Base-by-base conservation (phyloP, 2,113 vertebrate genomes). In the Chloebia gouldiae region DNA sequence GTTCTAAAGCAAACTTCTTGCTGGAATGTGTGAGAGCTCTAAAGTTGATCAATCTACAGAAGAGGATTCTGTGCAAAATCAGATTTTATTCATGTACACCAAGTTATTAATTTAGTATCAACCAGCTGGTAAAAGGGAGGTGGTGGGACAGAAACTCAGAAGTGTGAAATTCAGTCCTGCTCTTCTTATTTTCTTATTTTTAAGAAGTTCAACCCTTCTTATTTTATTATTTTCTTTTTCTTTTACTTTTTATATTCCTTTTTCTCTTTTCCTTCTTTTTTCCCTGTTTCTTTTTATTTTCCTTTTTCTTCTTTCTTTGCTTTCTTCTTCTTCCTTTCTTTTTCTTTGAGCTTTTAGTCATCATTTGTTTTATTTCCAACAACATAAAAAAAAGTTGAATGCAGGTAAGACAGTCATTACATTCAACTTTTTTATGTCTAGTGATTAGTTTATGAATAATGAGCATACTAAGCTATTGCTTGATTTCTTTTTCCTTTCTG, bases 181-280 rank as follows among this genome's bases (percentile, higher is more conserved):
- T 10, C 13, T 49, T 37, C 3, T 37, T 39, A 4, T 11, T 12
- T 15, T 7, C 4, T 9, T 5, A 4, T 7, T 2, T 4, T 3
- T 39, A 39, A 1, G 19, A 73, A 45, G 5, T 18, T 35, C 7
- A 25, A 39, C 8, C 4, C 3, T 30, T 37, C 3, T 37, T 39
- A 4, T 11, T 12, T 15, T 7, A 3, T 9, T 5, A 4, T 7
- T 2, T 4, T 3, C 3, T 35, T 35, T 33, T 10, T 15, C 3
- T 25, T 25, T 47, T 22, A 9, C 10, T 45, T 21, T 45, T 22
- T 47, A 5, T 47, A 6, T 22, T 5, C 8, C 7, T 24, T 17
- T 2, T 2, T 7, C 2, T 6, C 2, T 3, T 7, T 20, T 2
- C 18, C 4, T 3, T 18, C 2, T 28, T 37, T 27, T 7, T 50